These are phyloP conservation scores for Todus mexicanus DNA, from an alignment of 2,797 vertebrate genomes.

Conservation along the genomic window DNA sequence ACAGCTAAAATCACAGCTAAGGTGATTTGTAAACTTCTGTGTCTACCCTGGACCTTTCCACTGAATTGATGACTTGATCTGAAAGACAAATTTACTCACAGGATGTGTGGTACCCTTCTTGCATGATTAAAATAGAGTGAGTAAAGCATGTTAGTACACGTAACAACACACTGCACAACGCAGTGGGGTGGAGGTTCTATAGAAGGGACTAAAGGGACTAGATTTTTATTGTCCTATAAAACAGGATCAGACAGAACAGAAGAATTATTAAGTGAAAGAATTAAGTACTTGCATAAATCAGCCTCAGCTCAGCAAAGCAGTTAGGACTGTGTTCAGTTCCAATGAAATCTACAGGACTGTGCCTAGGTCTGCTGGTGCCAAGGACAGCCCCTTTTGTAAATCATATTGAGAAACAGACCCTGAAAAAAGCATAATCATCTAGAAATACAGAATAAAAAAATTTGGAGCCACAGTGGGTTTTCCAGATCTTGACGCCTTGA, in stretches of 20 bases:
- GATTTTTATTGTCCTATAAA: background rate
- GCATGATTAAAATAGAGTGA: background rate
- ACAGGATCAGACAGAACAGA: background rate
- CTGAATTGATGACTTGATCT: slow-evolving; percentile 53
- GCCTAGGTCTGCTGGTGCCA: background rate
- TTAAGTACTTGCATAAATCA: background rate
- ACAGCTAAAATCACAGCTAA: slow-evolving; percentile 48
- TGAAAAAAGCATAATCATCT: background rate
- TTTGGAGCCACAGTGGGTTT: background rate
- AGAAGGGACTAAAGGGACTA: background rate
- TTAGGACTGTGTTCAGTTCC: background rate
- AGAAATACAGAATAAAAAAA: background rate
- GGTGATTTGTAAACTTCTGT: slow-evolving; percentile 57
- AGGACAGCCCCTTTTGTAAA: background rate
- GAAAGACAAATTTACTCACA: slow-evolving; percentile 44
- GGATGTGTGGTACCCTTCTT: background rate
- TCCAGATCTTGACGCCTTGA: background rate
- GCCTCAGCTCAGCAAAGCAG: background rate
- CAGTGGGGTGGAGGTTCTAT: background rate
- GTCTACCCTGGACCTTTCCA: slow-evolving; percentile 21
- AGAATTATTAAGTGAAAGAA: background rate
- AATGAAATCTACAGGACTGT: background rate
- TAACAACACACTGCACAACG: background rate
- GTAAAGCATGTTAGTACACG: background rate
- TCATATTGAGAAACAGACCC: background rate